phyloP scores from a whole-genome alignment of 2,888 invertebrate species.

The Andrena minutula region DNA sequence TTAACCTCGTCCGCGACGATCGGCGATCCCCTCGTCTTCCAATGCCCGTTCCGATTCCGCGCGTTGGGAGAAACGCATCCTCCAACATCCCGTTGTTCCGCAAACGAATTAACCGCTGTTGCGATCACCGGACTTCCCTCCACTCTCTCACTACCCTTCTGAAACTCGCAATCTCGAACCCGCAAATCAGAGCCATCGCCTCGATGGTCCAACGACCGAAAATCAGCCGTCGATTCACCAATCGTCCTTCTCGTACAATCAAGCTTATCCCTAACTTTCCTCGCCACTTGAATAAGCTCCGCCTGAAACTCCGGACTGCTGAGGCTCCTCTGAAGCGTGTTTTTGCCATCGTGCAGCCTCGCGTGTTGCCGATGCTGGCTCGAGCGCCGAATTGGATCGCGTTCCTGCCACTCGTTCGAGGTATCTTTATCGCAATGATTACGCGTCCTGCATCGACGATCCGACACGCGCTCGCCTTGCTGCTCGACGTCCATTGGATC shows the following conservation, averaged over 20 bases:
- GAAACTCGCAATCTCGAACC: not conserved
- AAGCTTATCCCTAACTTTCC: slow-evolving; percentile 78
- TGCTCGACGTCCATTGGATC: slow-evolving; percentile 47
- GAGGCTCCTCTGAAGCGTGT: slow-evolving; percentile 84
- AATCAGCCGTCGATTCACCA: not conserved
- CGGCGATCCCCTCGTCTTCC: not conserved
- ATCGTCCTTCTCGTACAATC: slow-evolving; percentile 61
- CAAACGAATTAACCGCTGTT: not conserved
- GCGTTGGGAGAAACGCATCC: not conserved
- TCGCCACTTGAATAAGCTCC: slow-evolving; percentile 84
- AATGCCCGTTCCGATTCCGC: not conserved
- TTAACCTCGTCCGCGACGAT: not conserved
- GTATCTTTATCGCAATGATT: not conserved
- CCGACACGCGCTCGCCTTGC: slow-evolving; percentile 39
- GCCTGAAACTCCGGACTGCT: slow-evolving; percentile 86
- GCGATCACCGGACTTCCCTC: not conserved
- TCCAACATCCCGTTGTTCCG: too few species aligned
- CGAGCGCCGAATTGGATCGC: slow-evolving; percentile 53
- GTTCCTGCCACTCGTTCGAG: slow-evolving; percentile 37
- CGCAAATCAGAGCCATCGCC: not conserved
- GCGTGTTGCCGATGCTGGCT: slow-evolving; percentile 54
- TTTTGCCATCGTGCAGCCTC: slow-evolving; percentile 79
- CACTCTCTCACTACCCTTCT: not conserved
- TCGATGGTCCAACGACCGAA: slow-evolving; percentile 13
- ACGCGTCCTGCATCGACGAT: not conserved